Percentiles rank a stretch among this genome's conserved stretches.
Evolutionary conservation across 1,140 invertebrate genomes (phyloP).

Genomic region (Eupeodes corollae): DNA sequence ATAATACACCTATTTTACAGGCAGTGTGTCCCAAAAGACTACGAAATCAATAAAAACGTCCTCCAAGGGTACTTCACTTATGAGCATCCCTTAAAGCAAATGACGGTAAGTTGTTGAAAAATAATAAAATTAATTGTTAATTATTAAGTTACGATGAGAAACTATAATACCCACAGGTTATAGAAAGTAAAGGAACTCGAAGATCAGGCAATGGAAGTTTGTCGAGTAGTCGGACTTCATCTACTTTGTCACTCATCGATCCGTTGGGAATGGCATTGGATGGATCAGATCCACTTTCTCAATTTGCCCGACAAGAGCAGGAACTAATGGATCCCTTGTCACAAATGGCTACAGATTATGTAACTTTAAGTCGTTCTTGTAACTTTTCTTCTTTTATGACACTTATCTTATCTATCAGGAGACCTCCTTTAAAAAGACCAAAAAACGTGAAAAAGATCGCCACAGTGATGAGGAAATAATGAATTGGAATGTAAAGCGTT

Average conservation of each 20-base stretch:
- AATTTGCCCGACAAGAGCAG: constrained; percentile 52
- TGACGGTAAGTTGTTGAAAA: constrained; percentile 6
- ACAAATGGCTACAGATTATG: constrained; percentile 50
- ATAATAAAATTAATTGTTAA: constrained; percentile 1
- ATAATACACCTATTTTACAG: constrained; percentile 2
- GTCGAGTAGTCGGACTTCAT: constrained; percentile 7
- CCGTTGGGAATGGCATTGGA: constrained; percentile 51
- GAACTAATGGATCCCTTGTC: constrained; percentile 48
- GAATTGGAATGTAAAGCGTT: constrained; percentile 61
- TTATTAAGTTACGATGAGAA: not conserved
- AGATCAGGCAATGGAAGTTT: not conserved
- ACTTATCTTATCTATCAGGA: constrained; percentile 17
- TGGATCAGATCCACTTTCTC: constrained; percentile 61
- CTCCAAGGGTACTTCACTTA: constrained; percentile 10
- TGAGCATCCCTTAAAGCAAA: constrained; percentile 26
- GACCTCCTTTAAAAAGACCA: constrained; percentile 37
- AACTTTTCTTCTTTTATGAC: not conserved
- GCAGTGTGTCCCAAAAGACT: constrained; percentile 22
- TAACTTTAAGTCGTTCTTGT: constrained; percentile 20
- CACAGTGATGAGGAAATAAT: constrained; percentile 45
- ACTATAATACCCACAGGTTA: constrained; percentile 7
- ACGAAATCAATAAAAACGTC: constrained; percentile 17
- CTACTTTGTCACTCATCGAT: constrained; percentile 31
- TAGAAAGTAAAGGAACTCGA: constrained; percentile 15
- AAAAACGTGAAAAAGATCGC: constrained; percentile 32